These are phyloP conservation scores for Melanostoma scalare DNA, from an alignment of 2,888 invertebrate species.

Conservation along the genomic window DNA sequence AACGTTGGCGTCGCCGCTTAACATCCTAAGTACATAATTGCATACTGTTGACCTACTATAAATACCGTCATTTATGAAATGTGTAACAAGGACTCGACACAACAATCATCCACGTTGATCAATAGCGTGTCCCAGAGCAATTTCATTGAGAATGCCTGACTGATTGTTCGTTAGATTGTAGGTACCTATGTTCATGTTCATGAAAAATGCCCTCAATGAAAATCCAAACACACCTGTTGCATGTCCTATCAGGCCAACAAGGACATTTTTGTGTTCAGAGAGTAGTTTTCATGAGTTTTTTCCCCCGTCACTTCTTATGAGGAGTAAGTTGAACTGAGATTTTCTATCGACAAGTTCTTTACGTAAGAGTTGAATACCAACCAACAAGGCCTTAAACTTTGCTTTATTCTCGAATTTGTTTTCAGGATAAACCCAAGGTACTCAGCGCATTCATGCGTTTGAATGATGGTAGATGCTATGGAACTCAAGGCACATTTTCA, in stretches of 20 bases:
- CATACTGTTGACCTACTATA: conserved; percentile 59
- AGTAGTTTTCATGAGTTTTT: conserved; percentile 16
- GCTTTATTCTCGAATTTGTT: too few species aligned
- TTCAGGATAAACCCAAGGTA: background rate
- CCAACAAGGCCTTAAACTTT: too few species aligned
- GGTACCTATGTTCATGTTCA: conserved; percentile 29
- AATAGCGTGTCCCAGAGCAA: conserved; percentile 60
- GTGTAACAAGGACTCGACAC: conserved; percentile 66
- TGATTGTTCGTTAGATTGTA: conserved; percentile 22
- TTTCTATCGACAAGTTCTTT: too few species aligned
- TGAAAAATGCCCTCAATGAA: conserved; percentile 61
- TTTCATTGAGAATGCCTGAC: conserved; percentile 49
- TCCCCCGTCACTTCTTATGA: too few species aligned
- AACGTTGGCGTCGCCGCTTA: conserved; percentile 36
- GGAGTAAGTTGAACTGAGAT: too few species aligned
- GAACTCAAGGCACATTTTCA: conserved; percentile 33
- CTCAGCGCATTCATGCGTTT: conserved; percentile 25
- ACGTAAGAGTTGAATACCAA: too few species aligned
- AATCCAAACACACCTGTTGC: conserved; percentile 63
- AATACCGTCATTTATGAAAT: conserved; percentile 59
- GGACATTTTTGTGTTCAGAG: conserved; percentile 44
- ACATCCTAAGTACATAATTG: conserved; percentile 63
- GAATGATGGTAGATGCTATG: conserved; percentile 25
- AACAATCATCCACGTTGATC: conserved; percentile 53
- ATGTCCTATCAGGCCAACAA: conserved; percentile 34